Base-by-base conservation (phyloP, 2,888 invertebrate species). In the Himalopsyche tibetana region DNA sequence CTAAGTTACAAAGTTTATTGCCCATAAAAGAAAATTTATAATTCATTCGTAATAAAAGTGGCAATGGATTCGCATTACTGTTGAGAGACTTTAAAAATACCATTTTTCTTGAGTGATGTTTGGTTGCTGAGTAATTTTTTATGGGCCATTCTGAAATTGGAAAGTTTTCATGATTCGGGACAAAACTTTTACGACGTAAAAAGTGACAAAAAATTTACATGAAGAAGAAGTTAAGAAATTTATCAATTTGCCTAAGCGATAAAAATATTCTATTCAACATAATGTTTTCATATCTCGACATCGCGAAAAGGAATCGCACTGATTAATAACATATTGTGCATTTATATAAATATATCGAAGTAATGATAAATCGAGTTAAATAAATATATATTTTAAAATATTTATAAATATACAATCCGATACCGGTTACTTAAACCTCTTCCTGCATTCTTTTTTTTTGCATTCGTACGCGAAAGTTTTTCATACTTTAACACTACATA, bases 171-270 rank as follows among this genome's bases (percentile, higher is more conserved):
- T 28, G 19, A 63, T 63, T 63, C 19, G 28, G 63, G 63, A 63
- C 19, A 63, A 63, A 63, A 63, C 63, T 63, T 81, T 81, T 81
- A 81, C 51, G 51, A 81, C 42, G 40, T n/a, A 40, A 81, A 45
- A 51, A 42, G 45, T 45, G 45, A 12, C 42, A 81, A 81, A 81
- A 81, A 81, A 42, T 28, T 81, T 28, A 51, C 42, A 81, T n/a
- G 42, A 42, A 42, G 19, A 81, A 81, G 17, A 28, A 28, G 28
- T 28, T 40, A 51, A 11, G n/a, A 45, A 81, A 12, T 81, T 51
- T 81, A 81, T 51, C 17, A 51, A 42, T 63, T 63, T 63, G 51
- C 28, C 28, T 63, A 28, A 63, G 63, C 19, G 63, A 63, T 63
- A 11, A 63, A 63, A 19, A 19, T 28, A 63, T 19, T 51, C 15